Conservation (phyloP, 2,113 vertebrate species). For the Cyprinodon brontotheroides region DNA sequence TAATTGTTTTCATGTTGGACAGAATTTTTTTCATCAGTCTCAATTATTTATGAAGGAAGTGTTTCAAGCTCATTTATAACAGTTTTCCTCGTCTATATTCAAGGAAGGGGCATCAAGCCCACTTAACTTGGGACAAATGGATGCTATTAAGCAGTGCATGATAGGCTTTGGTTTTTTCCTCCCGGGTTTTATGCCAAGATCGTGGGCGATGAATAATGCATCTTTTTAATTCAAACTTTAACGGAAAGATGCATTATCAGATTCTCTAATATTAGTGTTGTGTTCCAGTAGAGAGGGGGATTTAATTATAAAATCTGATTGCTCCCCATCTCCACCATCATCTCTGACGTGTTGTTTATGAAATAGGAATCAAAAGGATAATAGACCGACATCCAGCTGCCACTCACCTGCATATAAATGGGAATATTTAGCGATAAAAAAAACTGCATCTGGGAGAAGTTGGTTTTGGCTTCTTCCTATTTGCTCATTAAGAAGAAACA, state of each 20-base stretch:
- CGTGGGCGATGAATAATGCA: constrained; percentile 64
- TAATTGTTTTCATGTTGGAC: neutral
- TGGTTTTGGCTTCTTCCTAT: constrained; percentile 8
- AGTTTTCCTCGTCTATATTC: neutral
- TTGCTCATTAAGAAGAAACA: constrained; percentile 4
- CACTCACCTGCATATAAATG: constrained; percentile 71
- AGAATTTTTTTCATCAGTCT: neutral
- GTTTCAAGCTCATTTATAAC: neutral
- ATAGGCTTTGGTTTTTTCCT: constrained; percentile 22
- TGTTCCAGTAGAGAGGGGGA: constrained; percentile 61
- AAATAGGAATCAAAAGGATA: constrained; percentile 67
- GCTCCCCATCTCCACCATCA: constrained; percentile 58
- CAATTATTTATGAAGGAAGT: neutral
- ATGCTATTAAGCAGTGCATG: constrained; percentile 21
- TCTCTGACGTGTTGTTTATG: constrained; percentile 72
- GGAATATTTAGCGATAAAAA: constrained; percentile 54
- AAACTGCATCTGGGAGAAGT: constrained; percentile 37
- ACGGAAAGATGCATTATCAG: constrained; percentile 64
- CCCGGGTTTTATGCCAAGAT: constrained; percentile 32
- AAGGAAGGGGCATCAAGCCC: neutral
- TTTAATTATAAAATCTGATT: constrained; percentile 71
- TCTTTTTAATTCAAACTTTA: constrained; percentile 56
- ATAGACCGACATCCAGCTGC: constrained; percentile 60
- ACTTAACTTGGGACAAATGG: constrained; percentile 19
- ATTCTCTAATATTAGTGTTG: constrained; percentile 54